Evolutionary conservation across 2,888 invertebrate species (phyloP).

Genomic region (Onthophagus sagittarius): DNA sequence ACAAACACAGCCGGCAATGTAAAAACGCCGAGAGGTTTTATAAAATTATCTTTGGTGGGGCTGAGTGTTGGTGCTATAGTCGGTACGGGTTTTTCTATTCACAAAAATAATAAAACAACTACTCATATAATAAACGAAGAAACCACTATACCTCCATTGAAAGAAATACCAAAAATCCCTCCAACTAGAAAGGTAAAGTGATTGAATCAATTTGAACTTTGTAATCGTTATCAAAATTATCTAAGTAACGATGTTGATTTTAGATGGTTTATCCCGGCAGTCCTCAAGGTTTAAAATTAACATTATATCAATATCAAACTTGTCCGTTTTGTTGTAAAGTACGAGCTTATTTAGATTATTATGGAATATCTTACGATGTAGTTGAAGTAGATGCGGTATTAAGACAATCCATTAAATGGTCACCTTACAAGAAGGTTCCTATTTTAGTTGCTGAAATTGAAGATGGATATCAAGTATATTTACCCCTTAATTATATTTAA

Average conservation of each 20-base stretch:
- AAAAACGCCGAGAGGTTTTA: conserved; percentile 21
- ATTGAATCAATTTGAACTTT: neutral
- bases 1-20: neutral
- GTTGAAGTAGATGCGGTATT: conserved; percentile 97
- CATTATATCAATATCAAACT: conserved; percentile 93
- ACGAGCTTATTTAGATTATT: conserved; percentile 84
- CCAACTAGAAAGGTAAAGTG: conserved; percentile 51
- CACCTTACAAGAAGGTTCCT: conserved; percentile 92
- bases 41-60: conserved; percentile 45
- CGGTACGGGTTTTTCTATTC: conserved; percentile 52
- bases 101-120: conserved; percentile 46
- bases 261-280: conserved; percentile 65
- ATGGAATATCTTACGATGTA: conserved; percentile 90
- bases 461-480: conserved; percentile 64
- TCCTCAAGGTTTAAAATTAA: conserved; percentile 67
- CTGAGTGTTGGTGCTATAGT: conserved; percentile 47
- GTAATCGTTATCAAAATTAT: neutral
- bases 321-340: conserved; percentile 98
- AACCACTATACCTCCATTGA: conserved; percentile 40
- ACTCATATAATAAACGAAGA: conserved; percentile 50
- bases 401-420: conserved; percentile 88
- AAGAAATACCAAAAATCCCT: conserved; percentile 45
- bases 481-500: neutral
- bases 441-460: conserved; percentile 74
- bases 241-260: conserved; percentile 41